Evolutionary conservation across 2,113 vertebrate species (phyloP), one percentile per base, ranked within the genome.

Genomic region (Colinus virginianus): DNA sequence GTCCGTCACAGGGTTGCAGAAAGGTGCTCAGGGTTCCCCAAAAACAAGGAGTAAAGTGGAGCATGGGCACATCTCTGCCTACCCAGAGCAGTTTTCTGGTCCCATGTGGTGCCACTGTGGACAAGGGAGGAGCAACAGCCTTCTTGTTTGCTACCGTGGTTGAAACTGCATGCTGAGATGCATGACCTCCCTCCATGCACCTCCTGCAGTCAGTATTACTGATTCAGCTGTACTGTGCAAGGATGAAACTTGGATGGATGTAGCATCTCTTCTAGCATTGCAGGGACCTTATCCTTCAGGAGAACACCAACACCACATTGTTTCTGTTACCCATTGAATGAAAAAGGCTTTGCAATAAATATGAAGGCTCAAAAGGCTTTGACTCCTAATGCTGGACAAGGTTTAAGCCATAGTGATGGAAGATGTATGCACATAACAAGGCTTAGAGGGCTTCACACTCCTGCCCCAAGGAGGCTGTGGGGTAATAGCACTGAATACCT

Each of bases 321-420:
- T 45, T 71, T 14, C 34, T 30, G 8, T 51, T 84, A 51, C 17
- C 5, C 62, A 25, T 78, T 2, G 1, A 1, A 0, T 7, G 5
- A 71, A 56, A 67, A 43, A 76, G 8, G 20, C n/a, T 75, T 88
- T 86, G 56, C 59, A 45, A 84, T 38, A 68, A 75, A 84, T 80
- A 12, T 32, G 58, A 76, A 30, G 8, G 25, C 74, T 81, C 0
- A 1, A 28, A 51, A 20, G 20, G 30, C 46, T 86, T 88, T 0
- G 1, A 7, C 12, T 32, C 30, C 2, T 1, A 9, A 20, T 67
- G 61, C 22, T 75, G 77, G 66, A 46, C 13, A 10, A 56, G 34
- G 45, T 34, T 64, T 92, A 76, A 76, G 40, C 25, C 42, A 28
- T 28, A 42, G 66, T 25, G 64, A 19, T n/a, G 46, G 43, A 66